A percentile compares a stretch with the other conserved stretches of the same genome.
These are phyloP conservation scores for Amaurobius ferox DNA, from an alignment of 2,888 invertebrate species.

Conservation along the genomic window DNA sequence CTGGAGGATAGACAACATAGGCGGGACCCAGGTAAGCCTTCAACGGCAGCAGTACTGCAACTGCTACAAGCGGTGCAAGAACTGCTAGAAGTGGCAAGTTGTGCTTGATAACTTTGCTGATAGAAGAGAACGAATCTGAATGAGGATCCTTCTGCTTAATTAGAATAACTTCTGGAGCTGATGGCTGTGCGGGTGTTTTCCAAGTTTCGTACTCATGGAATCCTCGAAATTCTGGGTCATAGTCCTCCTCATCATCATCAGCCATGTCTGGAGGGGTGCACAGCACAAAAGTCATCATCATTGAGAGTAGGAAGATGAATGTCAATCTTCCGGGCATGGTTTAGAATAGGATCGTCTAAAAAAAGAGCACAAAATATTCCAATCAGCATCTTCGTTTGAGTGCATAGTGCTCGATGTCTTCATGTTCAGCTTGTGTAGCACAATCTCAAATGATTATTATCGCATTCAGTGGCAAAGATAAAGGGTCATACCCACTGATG, in stretches of 20 bases:
- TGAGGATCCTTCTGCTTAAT: slow-evolving; percentile 57
- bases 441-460: no score
- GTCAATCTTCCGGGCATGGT: slow-evolving; percentile 15
- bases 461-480: no score
- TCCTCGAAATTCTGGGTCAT: slow-evolving; percentile 37
- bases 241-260: slow-evolving; percentile 7
- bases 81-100: slow-evolving; percentile 53
- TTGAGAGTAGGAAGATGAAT: slow-evolving; percentile 21
- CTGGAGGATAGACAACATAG: slow-evolving; percentile 49
- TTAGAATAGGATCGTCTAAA: slow-evolving; percentile 40
- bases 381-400: slow-evolving; percentile 29
- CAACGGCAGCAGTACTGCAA: slow-evolving; percentile 39
- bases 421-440: neutral
- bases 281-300: slow-evolving; percentile 26
- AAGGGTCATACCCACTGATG: no score
- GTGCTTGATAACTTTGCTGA: slow-evolving; percentile 40
- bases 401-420: neutral
- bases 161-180: slow-evolving; percentile 58
- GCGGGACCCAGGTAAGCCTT: slow-evolving; percentile 43
- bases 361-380: slow-evolving; percentile 65
- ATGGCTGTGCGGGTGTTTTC: slow-evolving; percentile 48
- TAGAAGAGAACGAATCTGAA: neutral
- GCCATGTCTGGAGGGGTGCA: neutral
- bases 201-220: slow-evolving; percentile 52
- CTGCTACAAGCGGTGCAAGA: slow-evolving; percentile 47